These are phyloP conservation scores for Oegoconia quadripuncta DNA, from an alignment of 2,888 invertebrate species.

Conservation along the genomic window DNA sequence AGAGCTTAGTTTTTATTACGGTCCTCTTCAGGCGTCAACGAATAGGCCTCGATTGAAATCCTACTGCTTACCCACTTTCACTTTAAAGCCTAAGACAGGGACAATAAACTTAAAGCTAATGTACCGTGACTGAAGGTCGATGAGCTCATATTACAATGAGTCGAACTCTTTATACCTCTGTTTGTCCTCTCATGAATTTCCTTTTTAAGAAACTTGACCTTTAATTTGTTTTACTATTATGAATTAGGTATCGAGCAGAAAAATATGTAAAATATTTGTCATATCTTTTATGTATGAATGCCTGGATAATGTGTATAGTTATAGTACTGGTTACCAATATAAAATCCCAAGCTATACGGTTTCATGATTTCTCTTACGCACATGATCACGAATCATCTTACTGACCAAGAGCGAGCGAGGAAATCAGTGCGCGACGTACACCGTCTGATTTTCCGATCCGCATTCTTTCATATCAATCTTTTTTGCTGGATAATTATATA, in stretches of 20 bases:
- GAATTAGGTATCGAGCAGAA: no score
- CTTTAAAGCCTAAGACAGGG: constrained; percentile 31
- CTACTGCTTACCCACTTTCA: constrained; percentile 8
- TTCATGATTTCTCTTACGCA: constrained; percentile 63
- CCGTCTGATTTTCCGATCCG: constrained; percentile 65
- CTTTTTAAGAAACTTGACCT: constrained; percentile 14
- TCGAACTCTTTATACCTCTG: constrained; percentile 41
- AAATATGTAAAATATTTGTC: no score
- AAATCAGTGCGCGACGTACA: constrained; percentile 74
- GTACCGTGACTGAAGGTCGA: constrained; percentile 48
- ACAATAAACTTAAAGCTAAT: constrained; percentile 29
- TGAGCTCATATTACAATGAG: constrained; percentile 33
- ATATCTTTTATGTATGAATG: no score
- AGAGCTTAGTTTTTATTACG: no score
- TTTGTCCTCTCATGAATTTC: constrained; percentile 26
- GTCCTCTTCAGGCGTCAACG: no score
- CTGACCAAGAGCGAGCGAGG: constrained; percentile 51
- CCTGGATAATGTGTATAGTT: no score
- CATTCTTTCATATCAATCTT: constrained; percentile 60
- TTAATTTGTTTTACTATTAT: constrained; percentile 25
- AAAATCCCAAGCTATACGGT: constrained; percentile 40
- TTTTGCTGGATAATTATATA: constrained; percentile 56
- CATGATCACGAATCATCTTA: constrained; percentile 60
- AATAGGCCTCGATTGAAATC: background rate
- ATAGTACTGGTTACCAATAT: constrained; percentile 8